These are phyloP conservation scores for Loris lydekkerianus DNA, from an alignment of 2,797 vertebrate species.

Conservation along the genomic window DNA sequence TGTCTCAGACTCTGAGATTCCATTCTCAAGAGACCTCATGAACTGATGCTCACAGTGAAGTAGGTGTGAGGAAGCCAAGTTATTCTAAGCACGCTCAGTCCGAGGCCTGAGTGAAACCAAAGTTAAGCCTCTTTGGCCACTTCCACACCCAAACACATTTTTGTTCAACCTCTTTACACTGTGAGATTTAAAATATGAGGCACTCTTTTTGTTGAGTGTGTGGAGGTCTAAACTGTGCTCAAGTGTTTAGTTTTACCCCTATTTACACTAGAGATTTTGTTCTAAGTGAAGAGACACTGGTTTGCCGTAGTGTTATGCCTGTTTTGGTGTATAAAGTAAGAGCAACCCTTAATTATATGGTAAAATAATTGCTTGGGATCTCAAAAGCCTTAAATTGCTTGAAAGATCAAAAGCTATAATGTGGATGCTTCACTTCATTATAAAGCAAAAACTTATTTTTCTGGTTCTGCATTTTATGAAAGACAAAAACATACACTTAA, in stretches of 20 bases:
- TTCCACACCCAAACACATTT: constrained; percentile 25
- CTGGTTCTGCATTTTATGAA: constrained; percentile 43
- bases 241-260: not conserved
- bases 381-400: constrained; percentile 18
- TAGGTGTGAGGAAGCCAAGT: not conserved
- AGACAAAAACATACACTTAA: constrained; percentile 45
- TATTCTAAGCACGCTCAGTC: constrained; percentile 62
- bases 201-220: not conserved
- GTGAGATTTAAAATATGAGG: constrained; percentile 1
- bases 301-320: not conserved
- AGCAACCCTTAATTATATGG: not conserved
- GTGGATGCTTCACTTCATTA: constrained; percentile 32
- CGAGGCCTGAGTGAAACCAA: constrained; percentile 58
- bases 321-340: not conserved
- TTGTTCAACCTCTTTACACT: constrained; percentile 1
- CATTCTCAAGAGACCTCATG: not conserved
- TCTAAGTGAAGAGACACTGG: constrained; percentile 37
- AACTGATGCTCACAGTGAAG: not conserved
- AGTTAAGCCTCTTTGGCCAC: not conserved
- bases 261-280: constrained; percentile 25
- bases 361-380: constrained; percentile 24
- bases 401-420: not conserved
- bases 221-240: not conserved
- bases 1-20: not conserved
- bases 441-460: constrained; percentile 31